A percentile compares a stretch with the other conserved stretches of the same genome.
Conservation (phyloP, 2,113 vertebrate genomes). For the Pan paniscus region DNA sequence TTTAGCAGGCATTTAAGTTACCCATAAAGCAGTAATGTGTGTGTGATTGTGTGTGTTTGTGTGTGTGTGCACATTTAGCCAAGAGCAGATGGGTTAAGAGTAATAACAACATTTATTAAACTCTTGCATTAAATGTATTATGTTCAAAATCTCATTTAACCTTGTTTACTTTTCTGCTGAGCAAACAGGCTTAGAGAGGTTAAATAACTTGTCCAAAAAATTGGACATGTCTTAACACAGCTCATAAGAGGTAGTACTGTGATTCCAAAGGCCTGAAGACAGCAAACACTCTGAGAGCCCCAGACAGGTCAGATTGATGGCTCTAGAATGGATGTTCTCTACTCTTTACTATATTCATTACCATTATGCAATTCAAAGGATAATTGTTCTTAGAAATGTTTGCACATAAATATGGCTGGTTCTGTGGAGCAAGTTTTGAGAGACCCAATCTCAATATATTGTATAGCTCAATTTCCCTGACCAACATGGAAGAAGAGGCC, state of each 20-base stretch:
- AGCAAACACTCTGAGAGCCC: no score
- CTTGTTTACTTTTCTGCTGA: not conserved
- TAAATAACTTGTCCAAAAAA: not conserved
- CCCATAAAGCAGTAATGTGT: not conserved
- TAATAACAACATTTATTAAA: not conserved
- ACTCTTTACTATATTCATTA: not conserved
- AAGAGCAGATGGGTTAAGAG: not conserved
- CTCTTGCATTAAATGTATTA: not conserved
- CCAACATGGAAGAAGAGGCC: not conserved
- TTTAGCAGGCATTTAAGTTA: conserved; percentile 13
- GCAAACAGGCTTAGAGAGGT: not conserved
- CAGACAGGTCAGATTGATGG: not conserved
- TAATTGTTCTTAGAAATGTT: not conserved
- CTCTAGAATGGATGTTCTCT: not conserved
- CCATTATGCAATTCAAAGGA: not conserved
- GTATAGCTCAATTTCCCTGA: not conserved
- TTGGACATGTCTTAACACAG: not conserved
- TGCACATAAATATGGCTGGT: not conserved
- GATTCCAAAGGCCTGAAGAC: not conserved
- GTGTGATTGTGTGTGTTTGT: not conserved
- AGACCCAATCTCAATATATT: not conserved
- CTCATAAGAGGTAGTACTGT: not conserved
- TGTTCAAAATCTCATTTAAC: conserved; percentile 7
- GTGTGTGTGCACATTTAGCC: not conserved
- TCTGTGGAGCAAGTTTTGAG: not conserved